These are phyloP conservation scores for Molanna angustata DNA, from an alignment of 2,888 invertebrate species.

Conservation along the genomic window DNA sequence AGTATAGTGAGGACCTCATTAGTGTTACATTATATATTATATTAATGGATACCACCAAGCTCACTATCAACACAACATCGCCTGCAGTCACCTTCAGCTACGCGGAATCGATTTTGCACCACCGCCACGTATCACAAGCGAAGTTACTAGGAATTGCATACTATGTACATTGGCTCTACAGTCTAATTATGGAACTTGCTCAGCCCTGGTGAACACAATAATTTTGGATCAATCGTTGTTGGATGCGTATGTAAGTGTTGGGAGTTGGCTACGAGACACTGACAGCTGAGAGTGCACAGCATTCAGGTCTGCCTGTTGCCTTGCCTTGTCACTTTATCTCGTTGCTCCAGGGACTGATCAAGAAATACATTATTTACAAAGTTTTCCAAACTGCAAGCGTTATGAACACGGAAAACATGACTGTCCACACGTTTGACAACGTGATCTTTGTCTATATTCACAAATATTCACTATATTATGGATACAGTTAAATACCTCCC, in stretches of 20 bases:
- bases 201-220: conserved; percentile 39
- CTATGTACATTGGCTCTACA: conserved; percentile 33
- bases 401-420: conserved; percentile 53
- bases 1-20: conserved; percentile 12
- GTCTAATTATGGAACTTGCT: conserved; percentile 36
- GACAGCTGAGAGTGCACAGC: no score
- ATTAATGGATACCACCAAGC: conserved; percentile 21
- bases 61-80: conserved; percentile 20
- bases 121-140: conserved; percentile 40
- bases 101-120: conserved; percentile 57
- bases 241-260: conserved; percentile 14
- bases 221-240: conserved; percentile 8
- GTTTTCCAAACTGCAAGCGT: conserved; percentile 46
- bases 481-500: conserved; percentile 79
- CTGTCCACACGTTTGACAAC: conserved; percentile 48
- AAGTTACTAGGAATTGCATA: conserved; percentile 31
- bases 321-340: conserved; percentile 4
- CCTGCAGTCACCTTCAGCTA: conserved; percentile 31
- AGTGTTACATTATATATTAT: conserved; percentile 18
- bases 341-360: conserved; percentile 36
- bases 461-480: conserved; percentile 37
- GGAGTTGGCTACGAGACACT: conserved; percentile 7
- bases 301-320: conserved; percentile 12
- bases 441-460: conserved; percentile 45
- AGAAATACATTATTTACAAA: conserved; percentile 33